phyloP scores from a whole-genome alignment of 2,797 vertebrate genomes.

The Furcifer pardalis region DNA sequence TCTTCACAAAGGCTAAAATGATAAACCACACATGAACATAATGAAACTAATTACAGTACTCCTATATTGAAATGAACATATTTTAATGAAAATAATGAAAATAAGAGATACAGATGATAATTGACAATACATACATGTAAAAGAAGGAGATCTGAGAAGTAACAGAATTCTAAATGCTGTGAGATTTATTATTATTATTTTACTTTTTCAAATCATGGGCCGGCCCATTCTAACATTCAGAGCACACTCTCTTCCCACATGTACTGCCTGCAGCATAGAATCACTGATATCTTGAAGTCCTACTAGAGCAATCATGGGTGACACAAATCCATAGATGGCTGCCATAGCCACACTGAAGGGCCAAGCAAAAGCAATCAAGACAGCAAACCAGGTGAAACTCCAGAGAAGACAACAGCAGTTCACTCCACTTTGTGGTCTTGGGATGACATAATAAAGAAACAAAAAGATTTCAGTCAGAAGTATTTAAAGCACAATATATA shows the following conservation, averaged over 20 bases:
- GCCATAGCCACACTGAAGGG: constrained; percentile 82
- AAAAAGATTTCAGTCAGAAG: constrained; percentile 11
- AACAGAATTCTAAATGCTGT: neutral
- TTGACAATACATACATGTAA: neutral
- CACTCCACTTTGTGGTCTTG: neutral
- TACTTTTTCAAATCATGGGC: constrained; percentile 75
- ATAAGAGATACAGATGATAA: neutral
- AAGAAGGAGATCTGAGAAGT: neutral
- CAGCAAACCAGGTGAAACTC: constrained; percentile 81
- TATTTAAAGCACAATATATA: neutral
- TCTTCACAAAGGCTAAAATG: neutral
- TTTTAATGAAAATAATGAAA: constrained; percentile 24
- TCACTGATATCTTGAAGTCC: constrained; percentile 83
- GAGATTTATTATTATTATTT: constrained; percentile 45
- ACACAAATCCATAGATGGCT: constrained; percentile 81
- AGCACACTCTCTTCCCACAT: constrained; percentile 83
- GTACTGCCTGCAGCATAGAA: constrained; percentile 82
- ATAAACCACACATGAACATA: neutral
- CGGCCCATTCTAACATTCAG: constrained; percentile 81
- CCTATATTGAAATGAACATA: constrained; percentile 16
- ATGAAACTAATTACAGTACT: neutral
- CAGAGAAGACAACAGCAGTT: constrained; percentile 73
- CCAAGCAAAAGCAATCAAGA: constrained; percentile 81
- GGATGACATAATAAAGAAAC: constrained; percentile 14
- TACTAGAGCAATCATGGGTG: constrained; percentile 82